Conservation (phyloP, 2,797 vertebrate genomes). For the Florisuga fusca region DNA sequence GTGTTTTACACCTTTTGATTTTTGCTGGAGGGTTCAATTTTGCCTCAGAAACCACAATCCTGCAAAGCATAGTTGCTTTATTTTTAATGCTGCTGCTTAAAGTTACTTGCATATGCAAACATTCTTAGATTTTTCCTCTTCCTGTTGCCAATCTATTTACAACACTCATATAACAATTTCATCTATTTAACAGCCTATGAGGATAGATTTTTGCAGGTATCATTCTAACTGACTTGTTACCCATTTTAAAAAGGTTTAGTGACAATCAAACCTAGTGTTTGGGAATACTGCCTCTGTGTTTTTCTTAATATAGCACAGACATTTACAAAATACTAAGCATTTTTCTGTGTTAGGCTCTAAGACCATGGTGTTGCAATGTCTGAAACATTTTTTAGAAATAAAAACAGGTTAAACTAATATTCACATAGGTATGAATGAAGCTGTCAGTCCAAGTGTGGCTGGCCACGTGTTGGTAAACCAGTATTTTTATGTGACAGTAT, state of each 20-base stretch:
- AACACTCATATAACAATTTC: neutral
- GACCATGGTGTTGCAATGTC: neutral
- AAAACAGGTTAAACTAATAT: neutral
- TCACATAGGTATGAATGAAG: neutral
- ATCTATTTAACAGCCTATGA: neutral
- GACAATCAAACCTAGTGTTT: neutral
- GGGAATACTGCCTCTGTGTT: neutral
- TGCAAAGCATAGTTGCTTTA: neutral
- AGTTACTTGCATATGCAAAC: neutral
- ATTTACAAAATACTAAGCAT: neutral
- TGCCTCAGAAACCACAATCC: neutral
- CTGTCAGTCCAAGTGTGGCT: neutral
- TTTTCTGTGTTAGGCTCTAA: neutral
- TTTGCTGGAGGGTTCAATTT: slow-evolving; percentile 13
- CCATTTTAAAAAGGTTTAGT: neutral
- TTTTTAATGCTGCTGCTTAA: neutral
- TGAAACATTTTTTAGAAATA: neutral
- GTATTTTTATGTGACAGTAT: neutral
- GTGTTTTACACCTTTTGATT: neutral
- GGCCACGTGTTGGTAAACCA: accelerated
- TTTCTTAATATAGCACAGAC: neutral
- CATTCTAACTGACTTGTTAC: neutral
- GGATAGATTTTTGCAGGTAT: neutral
- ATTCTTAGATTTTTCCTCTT: neutral
- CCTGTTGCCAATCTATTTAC: neutral